Evolutionary conservation across 1,140 invertebrate species (phyloP), one percentile per base, ranked within the genome.

Genomic region (Drosophila kurseongensis): DNA sequence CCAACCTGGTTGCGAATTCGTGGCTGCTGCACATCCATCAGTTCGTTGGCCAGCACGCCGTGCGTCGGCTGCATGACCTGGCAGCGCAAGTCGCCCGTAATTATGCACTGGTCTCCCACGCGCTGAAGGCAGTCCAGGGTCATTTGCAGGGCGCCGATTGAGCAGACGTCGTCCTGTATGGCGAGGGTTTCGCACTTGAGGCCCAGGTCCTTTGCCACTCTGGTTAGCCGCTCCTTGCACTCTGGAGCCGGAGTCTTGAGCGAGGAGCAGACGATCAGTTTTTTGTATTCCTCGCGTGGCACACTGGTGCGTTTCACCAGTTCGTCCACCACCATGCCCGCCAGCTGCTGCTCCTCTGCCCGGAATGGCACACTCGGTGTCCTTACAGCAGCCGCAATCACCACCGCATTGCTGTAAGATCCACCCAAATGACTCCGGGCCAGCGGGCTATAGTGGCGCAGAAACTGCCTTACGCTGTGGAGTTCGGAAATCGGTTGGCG

Each of bases 321-420:
- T 8, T 91, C 76, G 65, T 91, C 89, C 5, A 84, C 55, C 7
- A 85, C 54, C 32, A 84, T 6, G 9, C 66, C 62, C 0, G 68
- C 65, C 38, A 91, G 50, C n/a, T 72, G 51, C 14, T 71, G 48
- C 38, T 86, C 78, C 23, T 75, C 48, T 9, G 13, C 36, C 32
- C 4, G 42, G n/a, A 12, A 52, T 14, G 45, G 54, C 35, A 14
- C 29, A 8, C 48, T 69, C 0, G 84, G 84, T 0, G 84, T 89
- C n/a, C 90, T 75, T 3, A 91, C 85, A 0, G 90, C 84, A 2
- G 85, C 81, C 2, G 74, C 71, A 27, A 91, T 73, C 7, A 91
- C 78, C n/a, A 91, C 45, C 0, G 57, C 29, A 36, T 88, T 72
- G 35, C n/a, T 42, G 3, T 45, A 59, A 4, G 35, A 13, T 16